A percentile compares a stretch with the other conserved stretches of the same genome.
These are phyloP conservation scores for Zygogramma bicolorata DNA, from an alignment of 2,888 invertebrate genomes.

Conservation along the genomic window DNA sequence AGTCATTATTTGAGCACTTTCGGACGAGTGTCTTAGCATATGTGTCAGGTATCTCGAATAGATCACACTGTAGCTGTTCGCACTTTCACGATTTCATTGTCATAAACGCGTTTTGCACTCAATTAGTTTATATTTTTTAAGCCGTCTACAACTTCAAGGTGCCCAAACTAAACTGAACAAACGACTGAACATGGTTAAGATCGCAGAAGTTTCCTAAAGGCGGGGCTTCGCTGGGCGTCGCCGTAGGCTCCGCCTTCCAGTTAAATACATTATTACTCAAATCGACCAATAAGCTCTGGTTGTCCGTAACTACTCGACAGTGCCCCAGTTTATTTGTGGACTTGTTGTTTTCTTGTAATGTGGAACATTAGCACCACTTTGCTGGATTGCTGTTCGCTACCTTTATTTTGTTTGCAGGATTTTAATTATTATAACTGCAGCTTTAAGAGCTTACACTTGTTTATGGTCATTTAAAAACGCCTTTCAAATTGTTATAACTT, in stretches of 20 bases:
- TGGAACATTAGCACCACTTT: conserved; percentile 8
- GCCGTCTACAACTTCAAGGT: conserved; percentile 53
- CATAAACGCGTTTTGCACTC: conserved; percentile 33
- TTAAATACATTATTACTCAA: conserved; percentile 53
- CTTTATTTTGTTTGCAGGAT: conserved; percentile 62
- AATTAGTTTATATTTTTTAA: conserved; percentile 38
- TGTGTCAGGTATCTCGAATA: background rate
- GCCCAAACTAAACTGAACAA: conserved; percentile 58
- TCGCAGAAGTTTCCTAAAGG: conserved; percentile 39
- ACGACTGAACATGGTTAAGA: conserved; percentile 50
- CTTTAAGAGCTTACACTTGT: conserved; percentile 65
- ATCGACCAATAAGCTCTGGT: conserved; percentile 53
- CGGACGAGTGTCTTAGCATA: conserved; percentile 74
- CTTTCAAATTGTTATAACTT: conserved; percentile 66
- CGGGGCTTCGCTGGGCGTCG: conserved; percentile 40
- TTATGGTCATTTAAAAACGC: conserved; percentile 64
- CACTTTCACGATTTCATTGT: conserved; percentile 35
- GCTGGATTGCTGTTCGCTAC: conserved; percentile 52
- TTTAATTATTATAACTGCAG: conserved; percentile 64
- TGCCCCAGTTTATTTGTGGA: conserved; percentile 41
- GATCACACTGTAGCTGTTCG: conserved; percentile 31
- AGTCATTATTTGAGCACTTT: conserved; percentile 75
- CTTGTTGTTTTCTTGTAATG: background rate
- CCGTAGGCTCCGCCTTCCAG: conserved; percentile 49
- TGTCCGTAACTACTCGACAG: conserved; percentile 52